Base-by-base conservation (phyloP, 2,797 vertebrate genomes). In the Thaleichthys pacificus region DNA sequence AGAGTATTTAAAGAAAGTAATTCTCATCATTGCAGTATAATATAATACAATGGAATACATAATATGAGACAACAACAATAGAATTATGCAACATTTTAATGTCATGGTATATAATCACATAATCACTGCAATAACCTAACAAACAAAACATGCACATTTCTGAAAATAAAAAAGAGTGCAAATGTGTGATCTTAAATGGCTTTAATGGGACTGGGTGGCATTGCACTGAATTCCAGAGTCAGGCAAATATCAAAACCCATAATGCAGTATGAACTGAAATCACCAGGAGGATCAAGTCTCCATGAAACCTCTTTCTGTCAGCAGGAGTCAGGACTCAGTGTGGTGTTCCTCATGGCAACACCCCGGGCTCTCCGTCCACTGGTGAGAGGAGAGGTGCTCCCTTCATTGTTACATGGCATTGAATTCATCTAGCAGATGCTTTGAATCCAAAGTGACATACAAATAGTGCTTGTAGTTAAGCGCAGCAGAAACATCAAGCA, bases 271-370 rank as follows among this genome's bases (percentile, higher is more conserved):
- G 17, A 56, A 5, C 51, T 56, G 19, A 11, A 6, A 1, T 56
- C 17, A 69, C 62, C 69, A 66, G 68, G 69, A 70, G 70, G 57
- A 70, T 26, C 68, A 42, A 21, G 38, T 49, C 64, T 49, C 21
- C 38, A 49, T 22, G 42, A 14, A 21, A 66, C 81, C 82, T 49
- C 54, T 83, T 88, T 88, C 86, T 83, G 87, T 88, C 90, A 91
- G 85, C 87, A 90, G 90, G 88, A 89, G 90, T 90, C 90, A 90
- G 88, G 76, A 83, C 87, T 88, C 84, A 84, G 86, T 88, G 80
- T 80, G 82, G 81, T 80, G 85, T 80, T 80, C 70, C 73, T 76
- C 74, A 68, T 70, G 42, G 79, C 68, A 21, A 63, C 11, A 24
- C 21, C 38, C 22, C 5, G 14, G 38, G 0, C 69, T 68, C 75